Conservation (phyloP, 2,888 invertebrate genomes). For the Archips crataeganus region DNA sequence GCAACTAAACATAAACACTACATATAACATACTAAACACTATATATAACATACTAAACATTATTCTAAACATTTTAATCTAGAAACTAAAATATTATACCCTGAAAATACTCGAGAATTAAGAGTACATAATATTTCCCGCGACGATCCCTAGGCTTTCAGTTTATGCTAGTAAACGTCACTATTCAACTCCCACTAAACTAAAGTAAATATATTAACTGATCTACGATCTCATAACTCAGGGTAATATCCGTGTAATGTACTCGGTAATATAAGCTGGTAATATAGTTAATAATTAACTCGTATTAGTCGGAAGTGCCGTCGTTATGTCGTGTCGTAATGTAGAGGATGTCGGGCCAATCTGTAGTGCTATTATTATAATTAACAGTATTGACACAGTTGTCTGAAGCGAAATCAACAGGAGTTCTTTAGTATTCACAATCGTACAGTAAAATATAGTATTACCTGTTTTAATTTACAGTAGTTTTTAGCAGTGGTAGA, state of each 20-base stretch:
- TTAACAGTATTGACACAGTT: neutral
- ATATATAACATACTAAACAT: too few species aligned
- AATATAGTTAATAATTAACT: conserved; percentile 21
- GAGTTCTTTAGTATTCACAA: too few species aligned
- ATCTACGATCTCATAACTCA: neutral
- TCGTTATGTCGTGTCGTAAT: neutral
- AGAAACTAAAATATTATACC: too few species aligned
- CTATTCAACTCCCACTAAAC: neutral
- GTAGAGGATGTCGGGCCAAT: neutral
- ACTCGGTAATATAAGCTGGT: neutral
- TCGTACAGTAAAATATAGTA: too few species aligned
- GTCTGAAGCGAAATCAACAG: neutral
- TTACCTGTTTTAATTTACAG: too few species aligned
- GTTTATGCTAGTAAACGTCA: neutral
- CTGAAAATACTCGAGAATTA: too few species aligned
- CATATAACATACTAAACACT: too few species aligned
- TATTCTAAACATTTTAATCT: too few species aligned
- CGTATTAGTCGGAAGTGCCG: conserved; percentile 9
- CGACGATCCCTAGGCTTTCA: too few species aligned
- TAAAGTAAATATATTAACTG: neutral
- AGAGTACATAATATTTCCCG: too few species aligned
- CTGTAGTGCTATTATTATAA: neutral
- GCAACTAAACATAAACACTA: too few species aligned
- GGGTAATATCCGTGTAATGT: neutral
- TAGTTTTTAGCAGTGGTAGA: too few species aligned